These are phyloP conservation scores for Cotesia chilonis DNA, from an alignment of 1,140 invertebrate genomes.

Conservation along the genomic window DNA sequence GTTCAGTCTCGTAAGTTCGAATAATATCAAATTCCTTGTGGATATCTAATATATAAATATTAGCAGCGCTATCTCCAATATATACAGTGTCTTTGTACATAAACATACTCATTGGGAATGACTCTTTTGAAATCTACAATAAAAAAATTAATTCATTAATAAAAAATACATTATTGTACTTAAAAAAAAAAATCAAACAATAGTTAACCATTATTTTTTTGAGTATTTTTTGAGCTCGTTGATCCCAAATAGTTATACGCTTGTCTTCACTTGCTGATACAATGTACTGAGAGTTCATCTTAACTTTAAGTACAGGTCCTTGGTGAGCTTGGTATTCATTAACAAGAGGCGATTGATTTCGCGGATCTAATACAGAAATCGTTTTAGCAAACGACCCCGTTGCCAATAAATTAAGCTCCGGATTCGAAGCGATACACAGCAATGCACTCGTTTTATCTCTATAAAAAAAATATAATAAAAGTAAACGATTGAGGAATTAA, in stretches of 20 bases:
- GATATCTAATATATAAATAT: conserved; percentile 54
- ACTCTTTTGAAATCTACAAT: conserved; percentile 51
- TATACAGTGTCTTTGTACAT: conserved; percentile 51
- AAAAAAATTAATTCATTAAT: not conserved
- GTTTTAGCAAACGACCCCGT: conserved; percentile 52
- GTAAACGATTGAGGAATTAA: not conserved
- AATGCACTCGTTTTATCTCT: conserved; percentile 49
- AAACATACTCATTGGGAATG: conserved; percentile 56
- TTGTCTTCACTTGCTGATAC: conserved; percentile 60
- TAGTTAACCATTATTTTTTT: conserved; percentile 50
- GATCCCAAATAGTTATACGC: conserved; percentile 58
- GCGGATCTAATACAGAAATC: conserved; percentile 55
- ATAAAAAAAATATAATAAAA: conserved; percentile 32
- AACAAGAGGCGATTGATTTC: conserved; percentile 42
- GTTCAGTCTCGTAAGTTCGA: conserved; percentile 51
- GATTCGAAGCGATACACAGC: conserved; percentile 52
- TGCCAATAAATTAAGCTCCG: conserved; percentile 49
- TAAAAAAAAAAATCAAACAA: not conserved
- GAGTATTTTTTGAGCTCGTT: conserved; percentile 47
- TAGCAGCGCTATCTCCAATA: conserved; percentile 53
- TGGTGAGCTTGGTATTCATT: conserved; percentile 50
- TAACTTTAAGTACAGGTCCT: conserved; percentile 52
- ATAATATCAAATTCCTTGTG: conserved; percentile 52
- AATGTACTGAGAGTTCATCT: conserved; percentile 55
- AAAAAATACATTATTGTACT: not conserved